Percentiles rank a stretch among this genome's conserved stretches.
phyloP scores from a whole-genome alignment of 2,113 vertebrate species.

The Vidua macroura region DNA sequence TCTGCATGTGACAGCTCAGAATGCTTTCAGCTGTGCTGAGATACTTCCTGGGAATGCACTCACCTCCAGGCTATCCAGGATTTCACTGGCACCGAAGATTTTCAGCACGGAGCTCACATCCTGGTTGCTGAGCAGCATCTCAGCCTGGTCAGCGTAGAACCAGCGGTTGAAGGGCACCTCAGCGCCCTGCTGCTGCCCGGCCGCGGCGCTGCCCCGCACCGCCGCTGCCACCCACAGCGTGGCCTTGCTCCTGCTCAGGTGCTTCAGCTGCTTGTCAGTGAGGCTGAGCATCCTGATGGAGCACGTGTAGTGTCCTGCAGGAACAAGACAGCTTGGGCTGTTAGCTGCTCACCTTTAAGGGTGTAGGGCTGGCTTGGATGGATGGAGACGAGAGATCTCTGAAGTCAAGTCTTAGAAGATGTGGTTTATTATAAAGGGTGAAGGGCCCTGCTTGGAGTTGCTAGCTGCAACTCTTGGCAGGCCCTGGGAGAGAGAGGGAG shows the following conservation, averaged over 20 bases:
- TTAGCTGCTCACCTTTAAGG: background rate
- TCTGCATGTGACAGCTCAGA: background rate
- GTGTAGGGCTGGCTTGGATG: no score
- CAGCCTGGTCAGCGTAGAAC: conserved; percentile 83
- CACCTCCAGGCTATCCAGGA: conserved; percentile 85
- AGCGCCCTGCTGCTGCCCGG: conserved; percentile 65
- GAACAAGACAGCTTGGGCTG: background rate
- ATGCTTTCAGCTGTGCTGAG: background rate
- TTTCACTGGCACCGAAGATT: conserved; percentile 79
- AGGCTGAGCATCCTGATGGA: conserved; percentile 78
- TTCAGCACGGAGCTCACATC: conserved; percentile 79
- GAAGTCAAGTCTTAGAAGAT: no score
- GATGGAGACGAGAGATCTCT: no score
- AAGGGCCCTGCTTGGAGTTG: no score
- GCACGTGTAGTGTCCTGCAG: conserved; percentile 87
- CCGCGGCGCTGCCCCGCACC: conserved; percentile 59
- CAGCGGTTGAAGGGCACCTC: conserved; percentile 83
- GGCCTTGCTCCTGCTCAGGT: conserved; percentile 76
- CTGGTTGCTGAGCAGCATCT: conserved; percentile 85
- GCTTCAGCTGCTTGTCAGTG: conserved; percentile 80
- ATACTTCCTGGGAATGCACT: background rate
- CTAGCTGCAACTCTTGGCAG: no score
- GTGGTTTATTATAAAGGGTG: no score
- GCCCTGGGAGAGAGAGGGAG: no score
- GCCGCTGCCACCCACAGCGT: conserved; percentile 76